Conservation (phyloP, 1,140 invertebrate species). For the Dendrolimus kikuchii region DNA sequence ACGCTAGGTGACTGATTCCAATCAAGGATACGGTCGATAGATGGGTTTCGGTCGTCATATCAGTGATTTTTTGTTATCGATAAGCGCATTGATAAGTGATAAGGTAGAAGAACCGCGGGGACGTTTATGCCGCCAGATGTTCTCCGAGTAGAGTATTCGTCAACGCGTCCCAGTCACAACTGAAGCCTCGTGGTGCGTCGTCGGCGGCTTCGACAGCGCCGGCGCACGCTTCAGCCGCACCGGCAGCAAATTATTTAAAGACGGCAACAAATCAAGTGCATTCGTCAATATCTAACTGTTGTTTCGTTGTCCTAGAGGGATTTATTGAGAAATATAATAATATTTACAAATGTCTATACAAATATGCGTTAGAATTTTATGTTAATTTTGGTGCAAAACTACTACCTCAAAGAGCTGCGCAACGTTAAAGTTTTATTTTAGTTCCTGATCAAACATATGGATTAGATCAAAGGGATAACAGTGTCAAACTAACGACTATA, state of each 20-base stretch:
- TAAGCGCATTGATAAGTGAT: slow-evolving; percentile 52
- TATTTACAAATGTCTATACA: too few species aligned
- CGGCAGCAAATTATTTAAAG: slow-evolving; percentile 43
- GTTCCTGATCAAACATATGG: too few species aligned
- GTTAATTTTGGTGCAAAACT: too few species aligned
- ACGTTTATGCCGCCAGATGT: slow-evolving; percentile 34
- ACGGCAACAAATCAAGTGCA: slow-evolving; percentile 28
- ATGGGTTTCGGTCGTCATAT: slow-evolving; percentile 28
- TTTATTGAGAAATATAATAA: too few species aligned
- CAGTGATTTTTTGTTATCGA: slow-evolving; percentile 36
- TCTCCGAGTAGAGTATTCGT: slow-evolving; percentile 53
- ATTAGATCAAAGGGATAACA: too few species aligned
- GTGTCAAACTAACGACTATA: too few species aligned
- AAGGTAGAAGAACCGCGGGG: slow-evolving; percentile 46
- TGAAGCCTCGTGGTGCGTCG: slow-evolving; percentile 36
- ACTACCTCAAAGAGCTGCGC: too few species aligned
- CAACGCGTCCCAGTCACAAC: slow-evolving; percentile 57
- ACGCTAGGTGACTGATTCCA: slow-evolving; percentile 11
- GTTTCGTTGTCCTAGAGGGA: too few species aligned
- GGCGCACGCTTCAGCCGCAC: slow-evolving; percentile 39
- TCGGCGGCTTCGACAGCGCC: slow-evolving; percentile 30
- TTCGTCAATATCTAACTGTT: slow-evolving; percentile 27
- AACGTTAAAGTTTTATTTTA: too few species aligned
- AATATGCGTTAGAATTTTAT: too few species aligned
- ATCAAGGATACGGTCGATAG: slow-evolving; percentile 6